Evolutionary conservation across 2,113 vertebrate genomes (phyloP).

Genomic region (Hylia prasina): DNA sequence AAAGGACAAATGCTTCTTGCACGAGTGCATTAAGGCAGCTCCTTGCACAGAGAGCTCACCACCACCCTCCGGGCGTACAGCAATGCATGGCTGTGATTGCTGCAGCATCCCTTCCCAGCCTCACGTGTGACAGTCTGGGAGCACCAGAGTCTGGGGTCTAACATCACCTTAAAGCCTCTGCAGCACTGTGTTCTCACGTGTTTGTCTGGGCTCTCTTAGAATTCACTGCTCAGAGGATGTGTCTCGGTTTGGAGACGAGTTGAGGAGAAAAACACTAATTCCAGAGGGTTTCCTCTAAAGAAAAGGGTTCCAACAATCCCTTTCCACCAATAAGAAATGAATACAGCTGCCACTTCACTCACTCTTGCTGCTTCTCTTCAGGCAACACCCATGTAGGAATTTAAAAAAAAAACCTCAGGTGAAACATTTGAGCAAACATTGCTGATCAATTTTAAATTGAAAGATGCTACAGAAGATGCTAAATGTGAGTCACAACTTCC

Average conservation of each 20-base stretch:
- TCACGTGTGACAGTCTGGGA: background rate
- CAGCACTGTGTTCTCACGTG: accelerated
- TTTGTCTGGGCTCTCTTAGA: background rate
- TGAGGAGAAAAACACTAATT: background rate
- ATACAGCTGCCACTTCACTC: background rate
- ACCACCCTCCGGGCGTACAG: background rate
- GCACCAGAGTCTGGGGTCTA: background rate
- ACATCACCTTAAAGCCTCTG: background rate
- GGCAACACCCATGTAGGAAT: background rate
- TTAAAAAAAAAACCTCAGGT: background rate
- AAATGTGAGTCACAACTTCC: background rate
- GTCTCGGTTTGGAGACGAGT: background rate
- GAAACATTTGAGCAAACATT: background rate
- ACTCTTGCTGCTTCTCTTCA: background rate
- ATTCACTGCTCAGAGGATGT: background rate
- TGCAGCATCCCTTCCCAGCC: background rate
- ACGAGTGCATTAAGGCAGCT: background rate
- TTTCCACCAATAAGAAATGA: background rate
- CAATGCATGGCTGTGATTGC: accelerated
- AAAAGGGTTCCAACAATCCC: background rate
- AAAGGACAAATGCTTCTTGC: background rate
- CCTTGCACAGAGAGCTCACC: background rate
- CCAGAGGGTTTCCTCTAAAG: background rate
- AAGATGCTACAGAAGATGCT: background rate
- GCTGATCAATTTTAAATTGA: background rate